A percentile compares a stretch with the other conserved stretches of the same genome.
These are phyloP conservation scores for Sigmodon hispidus DNA, from an alignment of 2,113 vertebrate species.

Conservation along the genomic window DNA sequence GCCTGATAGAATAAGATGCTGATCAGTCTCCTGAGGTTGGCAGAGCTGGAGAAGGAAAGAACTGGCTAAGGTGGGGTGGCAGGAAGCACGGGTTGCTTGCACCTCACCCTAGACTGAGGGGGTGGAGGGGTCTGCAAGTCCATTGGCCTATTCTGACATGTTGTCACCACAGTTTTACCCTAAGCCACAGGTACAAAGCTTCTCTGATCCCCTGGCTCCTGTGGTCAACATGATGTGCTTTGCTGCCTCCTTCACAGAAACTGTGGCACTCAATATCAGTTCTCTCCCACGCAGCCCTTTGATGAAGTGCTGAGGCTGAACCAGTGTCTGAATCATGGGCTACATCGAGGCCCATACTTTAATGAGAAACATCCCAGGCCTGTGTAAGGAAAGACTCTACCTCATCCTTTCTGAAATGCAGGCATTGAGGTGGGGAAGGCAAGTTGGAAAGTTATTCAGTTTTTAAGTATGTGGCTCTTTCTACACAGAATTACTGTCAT, in stretches of 20 bases:
- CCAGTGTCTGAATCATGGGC: slow-evolving; percentile 49
- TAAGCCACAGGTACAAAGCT: neutral
- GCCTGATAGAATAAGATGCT: neutral
- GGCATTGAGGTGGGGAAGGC: neutral
- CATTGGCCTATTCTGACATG: neutral
- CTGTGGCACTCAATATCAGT: slow-evolving; percentile 13
- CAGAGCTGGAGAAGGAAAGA: neutral
- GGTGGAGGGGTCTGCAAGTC: neutral
- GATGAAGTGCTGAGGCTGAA: slow-evolving; percentile 19
- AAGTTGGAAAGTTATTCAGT: neutral
- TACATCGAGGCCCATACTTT: neutral
- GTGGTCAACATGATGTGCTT: neutral
- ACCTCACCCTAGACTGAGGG: neutral
- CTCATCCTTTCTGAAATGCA: slow-evolving; percentile 23
- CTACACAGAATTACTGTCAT: neutral
- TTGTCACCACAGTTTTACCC: neutral
- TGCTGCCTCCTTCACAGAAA: slow-evolving; percentile 22
- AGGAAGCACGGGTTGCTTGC: neutral
- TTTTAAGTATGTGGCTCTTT: neutral
- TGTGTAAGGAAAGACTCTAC: neutral
- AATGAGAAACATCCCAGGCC: slow-evolving; percentile 18
- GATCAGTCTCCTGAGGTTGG: neutral
- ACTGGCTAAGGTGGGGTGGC: neutral
- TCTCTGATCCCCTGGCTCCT: neutral
- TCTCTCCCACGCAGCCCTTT: slow-evolving; percentile 42